A percentile compares a stretch with the other conserved stretches of the same genome.
Evolutionary conservation across 2,888 invertebrate genomes (phyloP).

Genomic region (Callyntrura sp.): DNA sequence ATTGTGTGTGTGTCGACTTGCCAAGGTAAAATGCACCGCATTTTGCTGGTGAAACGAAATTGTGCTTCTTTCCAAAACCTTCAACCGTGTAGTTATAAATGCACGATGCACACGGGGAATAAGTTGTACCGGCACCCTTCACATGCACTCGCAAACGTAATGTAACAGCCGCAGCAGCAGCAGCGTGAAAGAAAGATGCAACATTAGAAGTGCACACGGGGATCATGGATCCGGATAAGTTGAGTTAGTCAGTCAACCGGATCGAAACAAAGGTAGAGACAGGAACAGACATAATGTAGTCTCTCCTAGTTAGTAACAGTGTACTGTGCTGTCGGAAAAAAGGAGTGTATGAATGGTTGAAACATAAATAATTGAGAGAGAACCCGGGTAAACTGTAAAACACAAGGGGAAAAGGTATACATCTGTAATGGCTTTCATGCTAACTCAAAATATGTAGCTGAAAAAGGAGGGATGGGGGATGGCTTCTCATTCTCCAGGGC

Average conservation of each 20-base stretch:
- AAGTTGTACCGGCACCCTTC: conserved; percentile 56
- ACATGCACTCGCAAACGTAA: neutral
- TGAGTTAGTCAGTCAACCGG: conserved; percentile 70
- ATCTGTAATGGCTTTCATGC: conserved; percentile 64
- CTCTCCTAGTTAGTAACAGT: neutral
- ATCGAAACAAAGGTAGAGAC: conserved; percentile 60
- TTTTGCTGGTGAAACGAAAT: too few relatives aligned
- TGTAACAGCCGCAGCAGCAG: neutral
- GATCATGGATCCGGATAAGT: conserved; percentile 65
- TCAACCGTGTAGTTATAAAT: too few relatives aligned
- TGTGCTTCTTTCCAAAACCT: too few relatives aligned
- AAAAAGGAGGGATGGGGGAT: conserved; percentile 69
- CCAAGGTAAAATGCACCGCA: too few relatives aligned
- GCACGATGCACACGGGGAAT: neutral
- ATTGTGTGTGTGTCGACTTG: too few relatives aligned
- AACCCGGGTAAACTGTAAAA: conserved; percentile 71
- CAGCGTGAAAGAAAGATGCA: conserved; percentile 24
- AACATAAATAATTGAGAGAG: conserved; percentile 73
- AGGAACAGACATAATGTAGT: conserved; percentile 36
- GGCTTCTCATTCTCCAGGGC: conserved; percentile 49
- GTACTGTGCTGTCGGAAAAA: too few relatives aligned
- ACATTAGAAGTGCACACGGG: conserved; percentile 7
- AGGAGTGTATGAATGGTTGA: conserved; percentile 48
- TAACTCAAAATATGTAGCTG: conserved; percentile 55
- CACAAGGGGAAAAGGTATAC: conserved; percentile 63